These are phyloP conservation scores for Pheosia tremula DNA, from an alignment of 2,888 invertebrate species.

Conservation along the genomic window DNA sequence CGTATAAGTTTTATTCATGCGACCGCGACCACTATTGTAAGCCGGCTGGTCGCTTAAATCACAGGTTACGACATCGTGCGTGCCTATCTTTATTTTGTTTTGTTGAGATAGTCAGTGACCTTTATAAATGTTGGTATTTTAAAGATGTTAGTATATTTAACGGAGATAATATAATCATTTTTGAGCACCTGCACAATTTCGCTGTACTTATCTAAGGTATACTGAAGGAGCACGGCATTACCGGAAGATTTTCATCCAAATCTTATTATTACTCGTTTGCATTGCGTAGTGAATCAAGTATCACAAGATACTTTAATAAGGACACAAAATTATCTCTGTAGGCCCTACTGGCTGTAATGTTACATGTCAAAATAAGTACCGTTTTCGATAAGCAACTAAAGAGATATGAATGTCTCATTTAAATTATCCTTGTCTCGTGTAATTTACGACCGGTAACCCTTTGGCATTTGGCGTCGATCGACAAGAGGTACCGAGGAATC, in stretches of 20 bases:
- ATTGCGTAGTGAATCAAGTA: not conserved
- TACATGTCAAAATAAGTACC: slow-evolving; percentile 40
- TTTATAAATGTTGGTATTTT: slow-evolving; percentile 19
- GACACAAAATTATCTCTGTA: slow-evolving; percentile 12
- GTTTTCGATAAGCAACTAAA: slow-evolving; percentile 39
- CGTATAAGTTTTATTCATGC: slow-evolving; percentile 83
- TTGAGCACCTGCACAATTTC: not conserved
- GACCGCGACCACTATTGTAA: slow-evolving; percentile 75
- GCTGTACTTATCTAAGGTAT: no score
- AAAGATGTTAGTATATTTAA: not conserved
- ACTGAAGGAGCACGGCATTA: no score
- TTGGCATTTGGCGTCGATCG: slow-evolving; percentile 69
- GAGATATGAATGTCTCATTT: slow-evolving; percentile 47
- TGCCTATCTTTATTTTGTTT: slow-evolving; percentile 24
- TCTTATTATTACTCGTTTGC: not conserved
- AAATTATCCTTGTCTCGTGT: slow-evolving; percentile 56
- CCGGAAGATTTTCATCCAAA: no score
- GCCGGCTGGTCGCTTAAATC: slow-evolving; percentile 68
- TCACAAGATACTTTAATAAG: not conserved
- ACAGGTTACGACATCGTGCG: slow-evolving; percentile 55
- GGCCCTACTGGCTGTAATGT: slow-evolving; percentile 27
- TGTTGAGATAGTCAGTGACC: slow-evolving; percentile 17
- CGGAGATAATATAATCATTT: not conserved
- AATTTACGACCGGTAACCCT: slow-evolving; percentile 64
- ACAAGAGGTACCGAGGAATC: slow-evolving; percentile 69